Conservation (phyloP, 2,113 vertebrate species). For the Clupea harengus region DNA sequence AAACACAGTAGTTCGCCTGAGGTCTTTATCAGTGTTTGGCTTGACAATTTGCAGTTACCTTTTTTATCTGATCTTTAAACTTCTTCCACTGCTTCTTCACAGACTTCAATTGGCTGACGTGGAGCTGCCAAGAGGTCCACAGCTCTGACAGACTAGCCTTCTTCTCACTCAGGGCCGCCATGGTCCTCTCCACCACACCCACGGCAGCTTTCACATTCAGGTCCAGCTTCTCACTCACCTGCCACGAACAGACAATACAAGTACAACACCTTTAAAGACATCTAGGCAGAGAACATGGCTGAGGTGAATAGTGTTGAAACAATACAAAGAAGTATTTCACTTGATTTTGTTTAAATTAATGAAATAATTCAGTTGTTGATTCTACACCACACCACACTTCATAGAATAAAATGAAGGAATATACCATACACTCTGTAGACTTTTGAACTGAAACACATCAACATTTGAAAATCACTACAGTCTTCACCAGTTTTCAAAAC, state of each 20-base stretch:
- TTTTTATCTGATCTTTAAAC: slow-evolving; percentile 79
- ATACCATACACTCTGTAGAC: too few relatives aligned
- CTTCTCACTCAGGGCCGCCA: slow-evolving; percentile 67
- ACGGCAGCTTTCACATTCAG: slow-evolving; percentile 65
- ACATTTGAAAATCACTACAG: neutral
- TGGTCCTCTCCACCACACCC: slow-evolving; percentile 59
- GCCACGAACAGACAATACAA: neutral
- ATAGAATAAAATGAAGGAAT: too few relatives aligned
- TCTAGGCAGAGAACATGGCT: neutral
- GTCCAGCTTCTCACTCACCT: slow-evolving; percentile 71
- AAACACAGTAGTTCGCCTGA: too few relatives aligned
- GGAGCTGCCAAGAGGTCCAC: slow-evolving; percentile 73
- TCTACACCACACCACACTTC: neutral
- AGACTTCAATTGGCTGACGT: slow-evolving; percentile 66
- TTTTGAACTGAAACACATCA: neutral
- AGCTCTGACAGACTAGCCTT: slow-evolving; percentile 70
- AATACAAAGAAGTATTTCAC: neutral
- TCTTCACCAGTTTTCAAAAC: neutral
- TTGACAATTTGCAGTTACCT: slow-evolving; percentile 53
- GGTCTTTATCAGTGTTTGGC: neutral
- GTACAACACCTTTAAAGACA: neutral
- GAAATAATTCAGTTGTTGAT: neutral
- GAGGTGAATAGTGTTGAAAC: neutral
- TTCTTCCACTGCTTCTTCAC: slow-evolving; percentile 70
- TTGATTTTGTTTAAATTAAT: neutral